phyloP scores from a whole-genome alignment of 2,888 invertebrate species.

The Drosophila merina region DNA sequence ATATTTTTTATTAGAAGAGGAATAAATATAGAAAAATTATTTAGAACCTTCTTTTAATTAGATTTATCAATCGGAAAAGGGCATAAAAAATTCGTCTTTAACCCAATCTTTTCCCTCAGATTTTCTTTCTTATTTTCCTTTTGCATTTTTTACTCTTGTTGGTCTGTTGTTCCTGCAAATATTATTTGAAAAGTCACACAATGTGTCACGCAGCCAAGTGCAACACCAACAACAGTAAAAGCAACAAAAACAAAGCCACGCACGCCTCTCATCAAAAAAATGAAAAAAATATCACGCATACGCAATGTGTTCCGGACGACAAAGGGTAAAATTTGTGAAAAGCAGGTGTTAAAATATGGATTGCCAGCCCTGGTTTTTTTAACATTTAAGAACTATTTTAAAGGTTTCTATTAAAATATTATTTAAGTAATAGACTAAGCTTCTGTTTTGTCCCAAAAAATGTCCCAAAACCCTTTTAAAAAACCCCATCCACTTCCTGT shows the following conservation, averaged over 20 bases:
- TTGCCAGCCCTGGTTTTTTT: conserved; percentile 9
- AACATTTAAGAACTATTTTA: not conserved
- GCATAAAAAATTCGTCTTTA: not conserved
- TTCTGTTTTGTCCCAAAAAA: not conserved
- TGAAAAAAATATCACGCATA: conserved; percentile 31
- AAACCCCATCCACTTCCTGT: not conserved
- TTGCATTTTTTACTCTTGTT: not conserved
- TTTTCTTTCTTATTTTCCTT: not conserved
- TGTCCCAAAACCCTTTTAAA: not conserved
- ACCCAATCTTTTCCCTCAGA: not conserved
- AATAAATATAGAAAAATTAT: no score
- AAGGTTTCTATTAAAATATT: no score
- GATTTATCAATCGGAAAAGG: not conserved
- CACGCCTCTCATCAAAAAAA: not conserved
- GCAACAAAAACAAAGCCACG: not conserved
- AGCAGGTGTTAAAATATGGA: conserved; percentile 18
- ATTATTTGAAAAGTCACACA: conserved; percentile 69
- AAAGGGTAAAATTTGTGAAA: conserved; percentile 5
- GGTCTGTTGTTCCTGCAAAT: conserved; percentile 41
- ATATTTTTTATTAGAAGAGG: no score
- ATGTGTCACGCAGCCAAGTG: conserved; percentile 69
- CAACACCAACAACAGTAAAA: conserved; percentile 23
- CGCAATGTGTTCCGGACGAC: conserved; percentile 33
- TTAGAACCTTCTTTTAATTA: no score
- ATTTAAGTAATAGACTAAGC: no score